Base-by-base conservation (phyloP, 2,797 vertebrate species). In the Rhinogobio ventralis region DNA sequence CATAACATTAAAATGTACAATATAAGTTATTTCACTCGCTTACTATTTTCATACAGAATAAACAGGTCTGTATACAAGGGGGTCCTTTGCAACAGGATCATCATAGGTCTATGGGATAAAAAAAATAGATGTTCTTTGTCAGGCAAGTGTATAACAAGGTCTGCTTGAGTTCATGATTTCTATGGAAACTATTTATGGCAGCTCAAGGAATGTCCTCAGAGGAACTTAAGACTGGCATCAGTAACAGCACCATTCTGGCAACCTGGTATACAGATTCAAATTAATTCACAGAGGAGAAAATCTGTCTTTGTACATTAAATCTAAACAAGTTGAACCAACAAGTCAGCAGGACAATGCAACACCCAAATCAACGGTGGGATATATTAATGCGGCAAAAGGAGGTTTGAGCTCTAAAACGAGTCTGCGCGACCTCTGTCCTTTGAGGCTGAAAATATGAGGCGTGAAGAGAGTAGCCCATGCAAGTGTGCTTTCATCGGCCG, bases 111-210 rank as follows among this genome's bases (percentile, higher is more conserved):
- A 60, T 77, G 11, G n/a, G 19, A 60, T 42, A 60, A 77, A 15
- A 20, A 2, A 19, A 51, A 74, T 19, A 14, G 17, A 55, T 55
- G 15, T 57, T 57, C 25, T 28, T 55, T 23, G 25, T 33, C 51
- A 69, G 66, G 19, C 36, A 30, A 81, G 36, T 45, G 10, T 42
- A 69, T 53, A 49, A 64, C 39, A 74, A 20, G 5, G 51, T 81
- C 53, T 62, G 39, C 39, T 45, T 62, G 53, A 23, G 57, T 74
- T 74, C 33, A 51, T 67, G 39, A 53, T 75, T 75, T 66, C 25
- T 62, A n/a, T 67, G 30, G 30, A 66, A 75, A 83, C 57, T 75
- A 83, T 75, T 75, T 66, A 66, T 75, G 72, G 23, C 68, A 62
- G 25, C 15, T 51, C 25, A 74, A 74, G 55, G 28, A 74, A 82